Evolutionary conservation across 2,888 invertebrate species (phyloP), one percentile per base, ranked within the genome.

Genomic region (Zelleria hepariella): DNA sequence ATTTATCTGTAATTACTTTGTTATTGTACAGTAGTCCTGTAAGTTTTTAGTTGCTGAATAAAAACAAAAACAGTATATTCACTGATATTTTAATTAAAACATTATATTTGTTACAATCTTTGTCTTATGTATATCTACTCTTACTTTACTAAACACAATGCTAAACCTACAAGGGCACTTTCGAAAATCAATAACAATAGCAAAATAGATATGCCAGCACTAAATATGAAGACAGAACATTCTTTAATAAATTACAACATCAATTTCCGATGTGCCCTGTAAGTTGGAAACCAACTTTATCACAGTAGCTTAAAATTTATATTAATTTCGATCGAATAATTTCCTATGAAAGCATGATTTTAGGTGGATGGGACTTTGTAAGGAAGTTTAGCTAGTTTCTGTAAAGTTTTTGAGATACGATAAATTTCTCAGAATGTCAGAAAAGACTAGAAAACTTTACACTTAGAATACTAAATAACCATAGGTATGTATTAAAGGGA

Each of bases 271-370:
- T 20, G 57, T 62, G 57, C 60, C 27, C 7, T 32, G 32, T 60
- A 58, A 62, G 64, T 32, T 61, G 64, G 62, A 65, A 70, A 68
- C 67, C 66, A 63, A 68, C 61, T 69, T 6, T 75, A 75, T 75
- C 74, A 75, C 74, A 75, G 74, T 70, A 68, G 63, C 66, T 65
- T 64, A 60, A 64, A 47, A 15, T 24, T 51, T n/a, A n/a, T n/a
- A n/a, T 5, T 51, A 51, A 51, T 51, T 51, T 21, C 51, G 32
- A 42, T 42, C n/a, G n/a, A n/a, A n/a, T n/a, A n/a, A n/a, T n/a
- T n/a, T n/a, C n/a, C n/a, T n/a, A n/a, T n/a, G n/a, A n/a, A n/a
- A n/a, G n/a, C n/a, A n/a, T n/a, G n/a, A n/a, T n/a, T n/a, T n/a
- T n/a, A n/a, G n/a, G n/a, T n/a, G n/a, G n/a, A n/a, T n/a, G n/a